phyloP scores from a whole-genome alignment of 2,888 invertebrate species.

The Lacanobia oleracea region DNA sequence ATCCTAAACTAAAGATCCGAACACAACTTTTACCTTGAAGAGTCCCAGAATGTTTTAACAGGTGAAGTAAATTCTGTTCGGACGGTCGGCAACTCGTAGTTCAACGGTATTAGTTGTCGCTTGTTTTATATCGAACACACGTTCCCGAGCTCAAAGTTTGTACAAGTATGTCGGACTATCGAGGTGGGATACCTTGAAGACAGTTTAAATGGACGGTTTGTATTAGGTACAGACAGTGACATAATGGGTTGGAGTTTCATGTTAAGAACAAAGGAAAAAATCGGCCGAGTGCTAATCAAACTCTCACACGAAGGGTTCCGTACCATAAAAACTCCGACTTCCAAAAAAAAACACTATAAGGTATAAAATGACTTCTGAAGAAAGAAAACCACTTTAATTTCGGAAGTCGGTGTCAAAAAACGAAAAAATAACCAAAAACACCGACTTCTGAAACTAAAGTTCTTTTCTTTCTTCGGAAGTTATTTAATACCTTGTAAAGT shows the following conservation, averaged over 20 bases:
- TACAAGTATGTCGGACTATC: conserved; percentile 29
- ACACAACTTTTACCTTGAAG: conserved; percentile 26
- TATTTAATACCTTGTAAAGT: no score
- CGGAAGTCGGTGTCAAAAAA: no score
- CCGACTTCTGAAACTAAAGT: no score
- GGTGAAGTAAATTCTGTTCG: conserved; percentile 46
- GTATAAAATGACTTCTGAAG: no score
- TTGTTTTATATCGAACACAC: conserved; percentile 63
- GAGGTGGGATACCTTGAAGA: neutral
- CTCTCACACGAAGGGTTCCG: no score
- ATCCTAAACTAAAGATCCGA: neutral
- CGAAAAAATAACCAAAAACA: no score
- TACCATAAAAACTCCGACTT: no score
- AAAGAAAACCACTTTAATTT: no score
- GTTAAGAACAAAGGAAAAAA: no score
- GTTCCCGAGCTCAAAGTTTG: conserved; percentile 49
- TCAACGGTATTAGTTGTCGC: conserved; percentile 36
- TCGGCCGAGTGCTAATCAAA: no score
- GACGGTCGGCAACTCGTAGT: conserved; percentile 36
- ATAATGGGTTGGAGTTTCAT: neutral
- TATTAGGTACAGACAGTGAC: conserved; percentile 19
- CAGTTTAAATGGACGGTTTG: conserved; percentile 22
- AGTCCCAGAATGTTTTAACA: conserved; percentile 48
- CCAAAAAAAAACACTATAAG: no score
- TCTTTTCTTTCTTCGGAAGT: no score